A percentile compares a stretch with the other conserved stretches of the same genome.
phyloP scores from a whole-genome alignment of 2,888 invertebrate species.

The Pristionchus arcanus region DNA sequence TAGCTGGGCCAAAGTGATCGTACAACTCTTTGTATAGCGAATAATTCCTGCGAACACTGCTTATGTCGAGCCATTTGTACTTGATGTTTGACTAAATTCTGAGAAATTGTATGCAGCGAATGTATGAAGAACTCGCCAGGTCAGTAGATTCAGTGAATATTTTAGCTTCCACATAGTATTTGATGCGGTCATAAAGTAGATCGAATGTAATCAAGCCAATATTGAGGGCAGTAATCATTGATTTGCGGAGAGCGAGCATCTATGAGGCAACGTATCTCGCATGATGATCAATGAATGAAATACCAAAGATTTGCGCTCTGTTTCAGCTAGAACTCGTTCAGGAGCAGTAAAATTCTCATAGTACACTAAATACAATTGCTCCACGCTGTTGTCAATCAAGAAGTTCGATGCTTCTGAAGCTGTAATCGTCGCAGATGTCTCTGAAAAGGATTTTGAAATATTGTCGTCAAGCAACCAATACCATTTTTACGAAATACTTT shows the following conservation, averaged over 20 bases:
- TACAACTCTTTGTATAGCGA: too few species aligned
- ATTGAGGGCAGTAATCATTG: neutral
- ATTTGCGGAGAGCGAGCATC: neutral
- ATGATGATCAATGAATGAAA: neutral
- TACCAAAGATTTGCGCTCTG: neutral
- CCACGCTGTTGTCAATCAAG: neutral
- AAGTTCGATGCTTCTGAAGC: neutral
- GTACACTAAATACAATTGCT: neutral
- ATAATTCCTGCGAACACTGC: too few species aligned
- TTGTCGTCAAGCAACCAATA: neutral
- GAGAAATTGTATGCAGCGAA: too few species aligned
- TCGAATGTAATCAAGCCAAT: neutral
- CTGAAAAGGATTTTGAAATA: neutral
- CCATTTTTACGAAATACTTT: neutral
- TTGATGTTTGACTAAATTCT: too few species aligned
- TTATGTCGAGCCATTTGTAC: too few species aligned
- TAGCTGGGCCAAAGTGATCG: too few species aligned
- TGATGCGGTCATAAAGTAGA: neutral
- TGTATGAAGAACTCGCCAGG: neutral
- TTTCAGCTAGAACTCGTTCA: neutral
- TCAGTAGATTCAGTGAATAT: neutral
- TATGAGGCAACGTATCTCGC: neutral
- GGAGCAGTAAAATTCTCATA: neutral
- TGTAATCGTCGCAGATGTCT: neutral
- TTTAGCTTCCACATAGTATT: neutral